Base-by-base conservation (phyloP, 1,140 invertebrate species). In the Lanistes nyassanus region DNA sequence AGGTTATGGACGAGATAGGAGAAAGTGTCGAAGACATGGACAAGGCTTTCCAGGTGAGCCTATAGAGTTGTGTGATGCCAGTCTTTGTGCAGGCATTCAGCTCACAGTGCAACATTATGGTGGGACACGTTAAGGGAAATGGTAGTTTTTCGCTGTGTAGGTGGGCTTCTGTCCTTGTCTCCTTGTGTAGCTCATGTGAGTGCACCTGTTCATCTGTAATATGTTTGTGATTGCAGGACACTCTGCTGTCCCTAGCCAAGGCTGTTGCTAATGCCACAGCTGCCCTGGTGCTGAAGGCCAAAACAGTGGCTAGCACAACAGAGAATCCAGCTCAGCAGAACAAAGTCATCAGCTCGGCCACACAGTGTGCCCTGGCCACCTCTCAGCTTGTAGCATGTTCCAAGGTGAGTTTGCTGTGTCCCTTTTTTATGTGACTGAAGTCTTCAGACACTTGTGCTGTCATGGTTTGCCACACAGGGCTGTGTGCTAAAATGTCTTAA, bases 381-480 rank as follows among this genome's bases (percentile, higher is more conserved):
- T 98, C 97, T 42, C 98, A 99, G 87, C 91, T 99, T 1, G 97
- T 99, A 0, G 97, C 98, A 0, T 99, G 97, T 87, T 96, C 98
- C 19, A 99, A 99, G 91, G 94, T 94, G 88, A 84, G 79, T 26
- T 65, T 39, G 23, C n/a, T n/a, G n/a, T n/a, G n/a, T n/a, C n/a
- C n/a, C n/a, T n/a, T n/a, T n/a, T n/a, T n/a, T n/a, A n/a, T n/a
- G n/a, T n/a, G n/a, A n/a, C n/a, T n/a, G n/a, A n/a, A n/a, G n/a
- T n/a, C n/a, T n/a, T n/a, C n/a, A n/a, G n/a, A n/a, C n/a, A n/a
- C n/a, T n/a, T n/a, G n/a, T n/a, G n/a, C n/a, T n/a, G n/a, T n/a
- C n/a, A n/a, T n/a, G n/a, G n/a, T n/a, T n/a, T n/a, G n/a, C n/a
- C n/a, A n/a, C n/a, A n/a, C n/a, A n/a, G n/a, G n/a, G n/a, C n/a